These are phyloP conservation scores for Borostomias antarcticus DNA, from an alignment of 2,797 vertebrate genomes.

Conservation along the genomic window DNA sequence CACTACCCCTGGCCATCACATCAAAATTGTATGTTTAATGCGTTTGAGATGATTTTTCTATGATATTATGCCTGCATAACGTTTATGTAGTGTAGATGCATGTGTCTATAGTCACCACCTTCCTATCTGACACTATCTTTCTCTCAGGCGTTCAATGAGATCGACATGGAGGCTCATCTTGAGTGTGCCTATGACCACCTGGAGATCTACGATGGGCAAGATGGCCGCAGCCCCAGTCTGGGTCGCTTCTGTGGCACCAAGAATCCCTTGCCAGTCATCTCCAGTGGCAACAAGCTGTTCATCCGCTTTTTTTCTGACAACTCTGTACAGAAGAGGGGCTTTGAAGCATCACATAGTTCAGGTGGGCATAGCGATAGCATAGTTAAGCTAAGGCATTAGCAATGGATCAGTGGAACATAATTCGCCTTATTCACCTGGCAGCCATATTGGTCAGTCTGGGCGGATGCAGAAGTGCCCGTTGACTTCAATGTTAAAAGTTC, in stretches of 20 bases:
- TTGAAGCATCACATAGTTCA: constrained; percentile 86
- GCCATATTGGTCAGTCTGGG: too few species aligned
- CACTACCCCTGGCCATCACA: constrained; percentile 88
- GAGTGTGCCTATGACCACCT: constrained; percentile 95
- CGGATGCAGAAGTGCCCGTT: too few species aligned
- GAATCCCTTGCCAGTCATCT: constrained; percentile 84
- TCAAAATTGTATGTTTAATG: constrained; percentile 84
- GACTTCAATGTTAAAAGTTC: too few species aligned
- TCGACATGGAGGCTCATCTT: constrained; percentile 93
- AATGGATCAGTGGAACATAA: too few species aligned
- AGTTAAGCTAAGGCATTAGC: not conserved
- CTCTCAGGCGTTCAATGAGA: constrained; percentile 85
- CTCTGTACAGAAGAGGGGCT: constrained; percentile 94
- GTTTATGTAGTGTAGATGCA: not conserved
- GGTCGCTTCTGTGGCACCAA: constrained; percentile 91
- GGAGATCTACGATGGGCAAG: constrained; percentile 86
- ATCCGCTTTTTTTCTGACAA: constrained; percentile 93
- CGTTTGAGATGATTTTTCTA: not conserved
- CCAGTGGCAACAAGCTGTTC: constrained; percentile 84
- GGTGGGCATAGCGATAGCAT: constrained; percentile 74
- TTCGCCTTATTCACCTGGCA: too few species aligned
- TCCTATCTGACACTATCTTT: not conserved
- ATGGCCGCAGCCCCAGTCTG: constrained; percentile 76
- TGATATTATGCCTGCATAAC: not conserved
- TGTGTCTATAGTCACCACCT: not conserved